Percentiles rank a stretch among this genome's conserved stretches.
Conservation (phyloP, 2,797 vertebrate species). For the Sorex maritimensis region DNA sequence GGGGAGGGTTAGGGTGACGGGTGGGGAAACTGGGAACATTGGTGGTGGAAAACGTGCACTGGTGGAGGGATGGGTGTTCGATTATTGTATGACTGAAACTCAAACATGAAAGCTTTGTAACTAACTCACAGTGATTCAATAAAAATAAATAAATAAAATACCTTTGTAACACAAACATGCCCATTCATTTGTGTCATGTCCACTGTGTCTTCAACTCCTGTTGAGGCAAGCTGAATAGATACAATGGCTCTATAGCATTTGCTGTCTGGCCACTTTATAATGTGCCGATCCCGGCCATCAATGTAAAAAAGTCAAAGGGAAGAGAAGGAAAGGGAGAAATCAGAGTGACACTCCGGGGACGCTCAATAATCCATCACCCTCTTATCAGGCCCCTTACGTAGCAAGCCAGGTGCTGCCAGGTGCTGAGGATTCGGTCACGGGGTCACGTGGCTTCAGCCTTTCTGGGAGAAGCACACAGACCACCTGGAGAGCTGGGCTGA, state of each 20-base stretch:
- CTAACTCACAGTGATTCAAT: no score
- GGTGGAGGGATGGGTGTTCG: no score
- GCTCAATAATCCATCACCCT: not conserved
- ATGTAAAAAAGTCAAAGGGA: not conserved
- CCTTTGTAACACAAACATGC: not conserved
- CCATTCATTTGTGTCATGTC: not conserved
- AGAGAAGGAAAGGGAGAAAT: not conserved
- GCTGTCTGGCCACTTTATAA: not conserved
- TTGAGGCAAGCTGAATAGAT: not conserved
- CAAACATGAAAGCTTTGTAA: no score
- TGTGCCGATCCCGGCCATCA: not conserved
- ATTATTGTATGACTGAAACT: no score
- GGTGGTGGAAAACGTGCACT: no score
- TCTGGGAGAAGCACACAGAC: not conserved
- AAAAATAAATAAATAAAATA: not conserved
- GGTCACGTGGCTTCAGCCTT: no score
- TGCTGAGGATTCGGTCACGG: not conserved
- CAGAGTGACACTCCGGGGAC: not conserved
- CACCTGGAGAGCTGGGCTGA: not conserved
- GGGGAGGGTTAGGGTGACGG: no score
- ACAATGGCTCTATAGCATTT: not conserved
- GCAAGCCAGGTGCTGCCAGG: not conserved
- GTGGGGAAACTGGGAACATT: no score
- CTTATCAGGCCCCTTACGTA: not conserved
- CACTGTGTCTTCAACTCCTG: not conserved